Evolutionary conservation across 2,113 vertebrate genomes (phyloP), one percentile per base, ranked within the genome.

Genomic region (Spermophilus dauricus): DNA sequence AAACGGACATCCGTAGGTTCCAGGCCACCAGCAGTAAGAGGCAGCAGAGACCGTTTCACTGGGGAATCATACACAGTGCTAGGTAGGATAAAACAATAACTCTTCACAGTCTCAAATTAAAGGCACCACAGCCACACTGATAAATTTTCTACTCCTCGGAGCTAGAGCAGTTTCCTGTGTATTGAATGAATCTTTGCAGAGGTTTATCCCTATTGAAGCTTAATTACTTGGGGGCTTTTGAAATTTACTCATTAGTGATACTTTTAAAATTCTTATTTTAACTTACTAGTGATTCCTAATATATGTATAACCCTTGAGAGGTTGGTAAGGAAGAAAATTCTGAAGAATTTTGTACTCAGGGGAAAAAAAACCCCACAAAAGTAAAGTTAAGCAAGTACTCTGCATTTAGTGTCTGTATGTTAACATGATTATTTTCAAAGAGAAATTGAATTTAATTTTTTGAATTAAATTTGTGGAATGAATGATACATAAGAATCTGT

Each of bases 1-100:
- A 99, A 99, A 98, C 99, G 99, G 98, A 99, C 98, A 6, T 98
- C 98, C 0, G 2, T 98, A 12, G 97, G 95, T 48, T 97, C 98
- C n/a, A 97, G 98, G 45, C 99, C 99, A 30, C 96, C 99, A 63
- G 98, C 96, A 24, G 86, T 92, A 0, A 99, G 99, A 91, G 98
- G 98, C 10, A 97, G 98, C 98, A 99, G 99, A 86, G 99, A 99
- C 92, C 99, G 98, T 42, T 99, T 99, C 87, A 99, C 99, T 48
- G 99, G 99, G 73, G 99, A 99, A 97, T 99, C 99, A 0, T 99
- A 99, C 97, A 99, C 99, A 13, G 99, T 99, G 12, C 98, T 99
- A 73, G 99, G 99, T 99, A 99, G 97, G 98, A 12, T 96, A 42
- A 72, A 75, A 96, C 63, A 16, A 13, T 56, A 51, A 28, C 88